Base-by-base conservation (phyloP, 2,113 vertebrate species). In the Carassius gibelio region DNA sequence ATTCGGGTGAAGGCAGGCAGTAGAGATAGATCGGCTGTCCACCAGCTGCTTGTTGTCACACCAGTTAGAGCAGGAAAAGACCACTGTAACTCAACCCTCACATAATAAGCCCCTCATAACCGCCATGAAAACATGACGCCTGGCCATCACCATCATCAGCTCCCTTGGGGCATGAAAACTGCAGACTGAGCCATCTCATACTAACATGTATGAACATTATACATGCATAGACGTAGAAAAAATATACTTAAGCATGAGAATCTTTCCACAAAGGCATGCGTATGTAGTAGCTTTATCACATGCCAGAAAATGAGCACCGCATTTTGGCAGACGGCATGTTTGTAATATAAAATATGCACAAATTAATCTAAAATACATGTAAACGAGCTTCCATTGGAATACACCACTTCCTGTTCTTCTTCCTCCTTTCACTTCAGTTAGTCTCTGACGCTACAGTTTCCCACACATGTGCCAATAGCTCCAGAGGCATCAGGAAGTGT, bases 361-460 rank as follows among this genome's bases (percentile, higher is more conserved):
- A 91, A 87, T 59, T 90, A 90, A 93, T 88, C 88, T 85, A 89
- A 92, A 88, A 92, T 92, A 92, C 86, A 94, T 92, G 88, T 62
- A 10, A 81, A 81, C 78, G 9, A 26, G 78, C n/a, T 81, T 66
- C 42, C 78, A 30, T 19, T 81, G 17, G 59, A 81, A 66, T 64
- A 66, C 8, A 48, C n/a, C 13, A 57, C 75, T 57, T 77, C 15
- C 75, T 36, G 26, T 77, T 34, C 48, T 55, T n/a, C 15, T 57
- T 57, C 15, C n/a, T 52, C 13, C 48, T 57, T 77, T 77, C 8
- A 19, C 75, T 38, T 77, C 75, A 6, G 14, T 77, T 77, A 6
- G 57, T 57, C 15, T 57, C 75, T 21, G 75, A 77, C 2, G 1
- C 15, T 45, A n/a, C n/a, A 36, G 21, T 75, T 77, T 57, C 75